These are phyloP conservation scores for Cyprinodon brontotheroides DNA, from an alignment of 2,113 vertebrate species.

Conservation along the genomic window DNA sequence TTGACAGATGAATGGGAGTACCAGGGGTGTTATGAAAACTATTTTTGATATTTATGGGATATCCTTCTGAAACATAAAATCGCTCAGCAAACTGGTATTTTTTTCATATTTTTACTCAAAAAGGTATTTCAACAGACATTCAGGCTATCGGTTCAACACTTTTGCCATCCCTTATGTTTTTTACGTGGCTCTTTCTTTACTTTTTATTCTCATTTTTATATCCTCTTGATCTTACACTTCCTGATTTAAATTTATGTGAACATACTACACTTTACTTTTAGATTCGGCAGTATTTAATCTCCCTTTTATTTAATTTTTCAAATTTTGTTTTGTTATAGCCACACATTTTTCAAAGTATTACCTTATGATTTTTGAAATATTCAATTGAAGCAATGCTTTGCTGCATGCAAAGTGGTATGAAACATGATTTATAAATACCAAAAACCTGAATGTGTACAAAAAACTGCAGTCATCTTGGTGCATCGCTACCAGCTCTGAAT, in stretches of 20 bases:
- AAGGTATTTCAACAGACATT: conserved; percentile 26
- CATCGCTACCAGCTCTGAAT: neutral
- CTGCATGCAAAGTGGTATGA: neutral
- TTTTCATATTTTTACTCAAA: conserved; percentile 4
- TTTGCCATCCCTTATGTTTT: conserved; percentile 17
- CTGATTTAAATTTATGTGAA: neutral
- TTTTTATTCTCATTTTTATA: conserved; percentile 1
- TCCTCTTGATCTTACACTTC: conserved; percentile 5
- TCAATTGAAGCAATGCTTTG: neutral
- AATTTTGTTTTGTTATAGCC: neutral
- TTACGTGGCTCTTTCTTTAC: conserved; percentile 7
- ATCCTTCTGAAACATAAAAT: neutral
- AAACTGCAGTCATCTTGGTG: neutral
- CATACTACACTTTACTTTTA: conserved; percentile 2
- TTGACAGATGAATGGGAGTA: neutral
- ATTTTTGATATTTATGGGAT: conserved; percentile 3
- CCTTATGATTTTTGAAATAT: neutral
- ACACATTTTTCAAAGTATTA: neutral
- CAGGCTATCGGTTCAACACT: conserved; percentile 16
- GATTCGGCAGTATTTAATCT: neutral
- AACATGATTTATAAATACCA: too few species aligned
- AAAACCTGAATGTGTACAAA: too few species aligned
- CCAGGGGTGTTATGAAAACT: neutral
- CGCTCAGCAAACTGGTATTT: neutral
- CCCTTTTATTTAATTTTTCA: conserved; percentile 1